Evolutionary conservation across 2,797 vertebrate species (phyloP).

Genomic region (Sebastes taczanowskii): DNA sequence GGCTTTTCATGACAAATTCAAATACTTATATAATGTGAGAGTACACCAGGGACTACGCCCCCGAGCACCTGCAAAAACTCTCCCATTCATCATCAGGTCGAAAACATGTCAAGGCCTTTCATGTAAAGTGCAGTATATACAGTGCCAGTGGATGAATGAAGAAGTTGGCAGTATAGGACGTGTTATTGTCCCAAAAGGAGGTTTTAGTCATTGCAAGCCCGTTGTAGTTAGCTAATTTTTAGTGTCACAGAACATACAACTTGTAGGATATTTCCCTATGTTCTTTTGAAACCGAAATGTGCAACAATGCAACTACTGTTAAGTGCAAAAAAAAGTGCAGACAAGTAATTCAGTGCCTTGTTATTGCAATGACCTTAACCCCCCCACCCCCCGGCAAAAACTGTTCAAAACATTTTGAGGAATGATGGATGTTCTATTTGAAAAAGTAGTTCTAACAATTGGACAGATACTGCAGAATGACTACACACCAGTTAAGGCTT

Average conservation of each 20-base stretch:
- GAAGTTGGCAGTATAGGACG: neutral
- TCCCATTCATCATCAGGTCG: conserved; percentile 32
- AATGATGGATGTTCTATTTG: neutral
- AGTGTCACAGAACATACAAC: conserved; percentile 3
- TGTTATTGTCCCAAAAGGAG: conserved; percentile 28
- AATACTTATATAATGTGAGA: conserved; percentile 12
- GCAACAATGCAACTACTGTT: neutral
- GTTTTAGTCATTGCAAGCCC: neutral
- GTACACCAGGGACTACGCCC: neutral
- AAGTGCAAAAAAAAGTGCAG: neutral
- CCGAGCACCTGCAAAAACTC: conserved; percentile 22
- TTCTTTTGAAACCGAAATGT: neutral
- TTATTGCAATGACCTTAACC: neutral
- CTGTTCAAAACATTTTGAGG: neutral
- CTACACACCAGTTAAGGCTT: neutral
- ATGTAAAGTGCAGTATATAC: conserved; percentile 10
- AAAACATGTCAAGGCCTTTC: conserved; percentile 8
- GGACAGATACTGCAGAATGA: neutral
- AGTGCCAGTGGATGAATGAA: conserved; percentile 7
- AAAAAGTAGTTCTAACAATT: neutral
- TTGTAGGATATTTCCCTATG: neutral
- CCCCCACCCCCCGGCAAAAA: neutral
- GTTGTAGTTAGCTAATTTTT: conserved; percentile 2
- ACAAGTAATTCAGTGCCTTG: neutral
- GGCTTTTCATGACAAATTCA: conserved; percentile 21